Conservation (phyloP, 2,113 vertebrate genomes). For the Alethe castanea region DNA sequence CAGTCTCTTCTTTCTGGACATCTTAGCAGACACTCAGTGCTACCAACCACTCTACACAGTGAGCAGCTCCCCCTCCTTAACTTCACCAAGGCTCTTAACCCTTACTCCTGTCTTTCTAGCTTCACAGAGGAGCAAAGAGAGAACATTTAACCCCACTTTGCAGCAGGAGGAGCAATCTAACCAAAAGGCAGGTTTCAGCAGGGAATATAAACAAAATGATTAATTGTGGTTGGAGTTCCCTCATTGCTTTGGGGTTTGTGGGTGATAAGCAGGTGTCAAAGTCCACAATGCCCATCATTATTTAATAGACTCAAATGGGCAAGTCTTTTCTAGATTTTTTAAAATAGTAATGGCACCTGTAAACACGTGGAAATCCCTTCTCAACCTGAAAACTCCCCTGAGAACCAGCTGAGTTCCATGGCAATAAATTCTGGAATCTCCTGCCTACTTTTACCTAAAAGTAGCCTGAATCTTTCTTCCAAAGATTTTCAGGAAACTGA, state of each 20-base stretch:
- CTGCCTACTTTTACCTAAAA: neutral
- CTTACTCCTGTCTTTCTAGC: neutral
- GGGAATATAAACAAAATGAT: neutral
- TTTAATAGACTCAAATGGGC: neutral
- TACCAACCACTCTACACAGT: neutral
- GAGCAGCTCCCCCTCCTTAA: neutral
- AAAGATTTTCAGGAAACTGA: neutral
- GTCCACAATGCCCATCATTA: neutral
- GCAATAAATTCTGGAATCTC: neutral
- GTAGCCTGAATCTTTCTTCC: neutral
- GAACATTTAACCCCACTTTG: neutral
- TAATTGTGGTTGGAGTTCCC: neutral
- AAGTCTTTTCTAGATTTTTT: neutral
- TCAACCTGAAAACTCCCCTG: neutral
- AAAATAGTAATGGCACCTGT: neutral
- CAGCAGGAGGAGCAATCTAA: neutral
- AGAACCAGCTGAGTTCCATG: neutral
- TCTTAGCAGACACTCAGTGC: neutral
- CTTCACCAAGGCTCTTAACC: neutral
- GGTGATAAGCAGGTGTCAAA: neutral
- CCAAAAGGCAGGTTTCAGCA: neutral
- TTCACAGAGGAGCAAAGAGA: neutral
- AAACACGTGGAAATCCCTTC: neutral
- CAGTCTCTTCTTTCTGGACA: neutral
- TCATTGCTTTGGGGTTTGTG: neutral